A percentile compares a stretch with the other conserved stretches of the same genome.
These are phyloP conservation scores for Pardalotus punctatus DNA, from an alignment of 2,113 vertebrate genomes.

Conservation along the genomic window DNA sequence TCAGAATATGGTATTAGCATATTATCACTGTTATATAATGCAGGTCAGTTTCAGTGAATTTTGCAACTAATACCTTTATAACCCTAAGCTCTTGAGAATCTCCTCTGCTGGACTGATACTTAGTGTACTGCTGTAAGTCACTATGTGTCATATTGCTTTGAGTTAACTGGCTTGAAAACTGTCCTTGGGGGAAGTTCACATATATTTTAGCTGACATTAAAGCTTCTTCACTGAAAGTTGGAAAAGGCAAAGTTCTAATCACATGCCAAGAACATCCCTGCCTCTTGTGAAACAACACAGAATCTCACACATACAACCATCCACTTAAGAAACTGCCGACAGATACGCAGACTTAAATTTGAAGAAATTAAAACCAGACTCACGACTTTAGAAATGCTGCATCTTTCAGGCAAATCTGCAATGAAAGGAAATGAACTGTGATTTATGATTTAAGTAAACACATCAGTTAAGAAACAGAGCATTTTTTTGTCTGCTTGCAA, in stretches of 20 bases:
- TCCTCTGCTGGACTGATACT: background rate
- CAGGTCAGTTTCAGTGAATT: background rate
- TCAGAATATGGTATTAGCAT: background rate
- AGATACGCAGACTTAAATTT: background rate
- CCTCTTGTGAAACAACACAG: background rate
- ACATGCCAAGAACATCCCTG: background rate
- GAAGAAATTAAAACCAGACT: constrained; percentile 45
- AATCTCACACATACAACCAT: background rate
- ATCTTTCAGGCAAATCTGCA: constrained; percentile 89
- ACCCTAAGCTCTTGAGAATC: background rate
- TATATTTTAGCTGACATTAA: background rate
- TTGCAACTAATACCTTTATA: background rate
- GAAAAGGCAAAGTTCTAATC: background rate
- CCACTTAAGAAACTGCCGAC: background rate
- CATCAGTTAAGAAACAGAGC: background rate
- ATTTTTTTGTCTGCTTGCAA: background rate
- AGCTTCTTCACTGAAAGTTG: background rate
- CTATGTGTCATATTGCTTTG: background rate
- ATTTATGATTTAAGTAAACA: background rate
- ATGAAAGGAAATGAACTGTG: background rate
- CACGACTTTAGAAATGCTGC: constrained; percentile 81
- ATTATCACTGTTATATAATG: background rate
- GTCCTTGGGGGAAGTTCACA: background rate
- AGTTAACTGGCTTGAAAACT: background rate
- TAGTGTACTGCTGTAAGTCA: background rate